Evolutionary conservation across 2,113 vertebrate genomes (phyloP), one percentile per base, ranked within the genome.

Genomic region (Scalopus aquaticus): DNA sequence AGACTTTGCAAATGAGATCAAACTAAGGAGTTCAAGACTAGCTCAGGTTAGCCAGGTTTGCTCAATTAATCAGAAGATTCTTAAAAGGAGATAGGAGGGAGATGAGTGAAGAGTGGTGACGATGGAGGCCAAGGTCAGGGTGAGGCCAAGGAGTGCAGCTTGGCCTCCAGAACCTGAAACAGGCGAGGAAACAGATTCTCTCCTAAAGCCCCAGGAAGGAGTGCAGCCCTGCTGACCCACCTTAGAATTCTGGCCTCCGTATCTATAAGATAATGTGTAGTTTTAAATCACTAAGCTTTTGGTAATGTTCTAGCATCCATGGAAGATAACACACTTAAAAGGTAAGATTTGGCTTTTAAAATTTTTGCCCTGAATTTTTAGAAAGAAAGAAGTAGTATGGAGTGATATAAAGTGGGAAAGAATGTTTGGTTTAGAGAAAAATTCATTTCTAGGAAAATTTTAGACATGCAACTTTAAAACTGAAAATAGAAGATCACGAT

Each of bases 371-470:
- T 70, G 16, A 13, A 32, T 90, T 46, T 78, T 92, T 76, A 70
- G 9, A 87, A 88, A 65, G 15, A 78, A 89, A 90, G 46, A 67
- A n/a, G 2, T 37, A 56, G 13, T 28, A 42, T 44, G 51, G 42
- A 54, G 24, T 82, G 49, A 22, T 60, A 51, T 8, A 39, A 89
- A 74, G 17, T n/a, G 6, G 37, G 2, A 70, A 39, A 58, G 32
- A 94, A 64, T 44, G 42, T 80, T 80, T 72, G 32, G 49, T 51
- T 81, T n/a, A 67, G 28, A 86, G 30, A 39, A 89, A 65, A 3
- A 26, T 88, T 85, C 88, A 83, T 65, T 84, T 77, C 88, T 77
- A 87, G 28, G 35, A 95, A 95, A 95, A 87, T 26, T 28, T 24
- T 20, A 83, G 4, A 30, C 7, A 46, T 5, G 28, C 16, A 51